Evolutionary conservation across 2,113 vertebrate species (phyloP), one percentile per base, ranked within the genome.

Genomic region (Chaenogobius annularis): DNA sequence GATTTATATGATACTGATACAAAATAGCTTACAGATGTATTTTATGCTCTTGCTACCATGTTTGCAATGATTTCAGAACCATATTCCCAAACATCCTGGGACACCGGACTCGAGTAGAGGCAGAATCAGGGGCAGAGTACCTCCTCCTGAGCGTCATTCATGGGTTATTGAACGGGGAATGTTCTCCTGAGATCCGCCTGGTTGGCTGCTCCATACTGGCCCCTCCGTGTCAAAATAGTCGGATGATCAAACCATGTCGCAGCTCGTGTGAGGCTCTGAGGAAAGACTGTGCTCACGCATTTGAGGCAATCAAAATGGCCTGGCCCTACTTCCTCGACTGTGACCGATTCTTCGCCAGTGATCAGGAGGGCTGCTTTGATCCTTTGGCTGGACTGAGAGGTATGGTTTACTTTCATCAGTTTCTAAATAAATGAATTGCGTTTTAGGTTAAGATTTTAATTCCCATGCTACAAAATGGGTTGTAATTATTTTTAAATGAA

Each of bases 281-380:
- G 43, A 94, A 88, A 70, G 92, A 86, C 81, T 99, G 98, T 19
- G 75, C 73, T n/a, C 94, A 95, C 0, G 95, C 96, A 48, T 98
- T 99, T 13, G 96, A 98, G 7, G 89, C 92, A 40, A 98, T 99
- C 31, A 91, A 95, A 52, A 99, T 99, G 98, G 96, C 97, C 74
- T 99, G 98, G 98, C 98, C 98, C 40, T 98, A 98, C 84, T 99
- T 99, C 84, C 88, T 99, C 7, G 96, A 99, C 83, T 99, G 98
- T 0, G 91, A 94, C 59, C 95, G 90, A 55, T 98, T 98, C 87
- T 99, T 99, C 0, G 93, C 91, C 0, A 83, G 90, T 0, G 91
- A 93, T 0, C 88, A 94, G 0, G 97, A 99, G 66, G 96, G 95
- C 13, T 99, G 98, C 87, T 95, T 93, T 1, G 94, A 99, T 80